Conservation (phyloP, 2,888 invertebrate genomes). For the Glyphotaelius pellucidus region DNA sequence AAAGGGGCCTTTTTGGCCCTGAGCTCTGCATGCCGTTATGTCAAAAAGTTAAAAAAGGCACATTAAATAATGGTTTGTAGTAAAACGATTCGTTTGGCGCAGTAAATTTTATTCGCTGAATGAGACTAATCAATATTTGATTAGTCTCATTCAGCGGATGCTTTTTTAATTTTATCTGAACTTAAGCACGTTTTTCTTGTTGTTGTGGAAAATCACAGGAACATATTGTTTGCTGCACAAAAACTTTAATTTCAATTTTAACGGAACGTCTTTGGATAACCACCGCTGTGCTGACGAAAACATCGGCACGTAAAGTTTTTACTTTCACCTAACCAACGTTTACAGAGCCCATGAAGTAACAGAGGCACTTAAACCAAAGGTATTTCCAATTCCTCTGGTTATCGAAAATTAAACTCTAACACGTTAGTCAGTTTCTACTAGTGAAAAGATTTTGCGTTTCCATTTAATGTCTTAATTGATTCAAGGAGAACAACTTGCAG, state of each 20-base stretch:
- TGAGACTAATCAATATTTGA: too few species aligned
- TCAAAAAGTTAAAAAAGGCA: too few species aligned
- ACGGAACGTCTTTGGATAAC: constrained; percentile 31
- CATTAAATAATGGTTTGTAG: too few species aligned
- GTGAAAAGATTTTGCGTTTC: background rate
- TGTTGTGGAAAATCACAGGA: background rate
- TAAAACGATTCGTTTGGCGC: too few species aligned
- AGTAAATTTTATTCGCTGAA: too few species aligned
- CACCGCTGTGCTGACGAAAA: constrained; percentile 30
- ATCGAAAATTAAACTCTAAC: background rate
- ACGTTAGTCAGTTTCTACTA: background rate
- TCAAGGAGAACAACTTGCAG: constrained; percentile 19
- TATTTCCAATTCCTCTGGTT: background rate
- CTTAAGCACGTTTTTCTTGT: background rate
- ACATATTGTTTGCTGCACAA: background rate
- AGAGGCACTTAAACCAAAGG: constrained; percentile 33
- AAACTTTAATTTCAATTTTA: background rate
- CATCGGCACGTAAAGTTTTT: constrained; percentile 57
- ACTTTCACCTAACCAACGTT: constrained; percentile 61
- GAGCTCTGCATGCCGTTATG: too few species aligned
- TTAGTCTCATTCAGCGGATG: too few species aligned
- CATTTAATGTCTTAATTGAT: constrained; percentile 11
- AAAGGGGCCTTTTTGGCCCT: too few species aligned
- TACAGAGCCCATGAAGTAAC: constrained; percentile 31
- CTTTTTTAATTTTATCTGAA: too few species aligned